These are phyloP conservation scores for Apus apus DNA, from an alignment of 2,113 vertebrate species.

Conservation along the genomic window DNA sequence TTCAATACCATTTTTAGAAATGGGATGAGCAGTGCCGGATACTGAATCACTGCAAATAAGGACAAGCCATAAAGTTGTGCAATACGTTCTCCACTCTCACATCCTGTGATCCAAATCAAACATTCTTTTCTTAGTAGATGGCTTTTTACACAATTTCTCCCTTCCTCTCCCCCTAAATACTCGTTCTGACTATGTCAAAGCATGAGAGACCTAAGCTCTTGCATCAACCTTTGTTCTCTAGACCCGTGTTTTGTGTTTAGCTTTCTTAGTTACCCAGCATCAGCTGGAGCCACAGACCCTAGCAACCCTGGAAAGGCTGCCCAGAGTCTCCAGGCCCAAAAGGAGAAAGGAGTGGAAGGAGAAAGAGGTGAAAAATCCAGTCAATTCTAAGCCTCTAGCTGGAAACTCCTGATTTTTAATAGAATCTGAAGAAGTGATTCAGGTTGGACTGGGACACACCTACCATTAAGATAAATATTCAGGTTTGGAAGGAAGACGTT, in stretches of 20 bases:
- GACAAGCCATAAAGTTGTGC: constrained; percentile 71
- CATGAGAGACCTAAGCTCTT: constrained; percentile 28
- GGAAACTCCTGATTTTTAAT: neutral
- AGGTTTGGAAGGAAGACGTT: neutral
- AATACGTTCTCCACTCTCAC: constrained; percentile 65
- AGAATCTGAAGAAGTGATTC: neutral
- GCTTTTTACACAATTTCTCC: constrained; percentile 69
- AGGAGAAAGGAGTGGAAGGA: neutral
- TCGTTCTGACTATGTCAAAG: constrained; percentile 48
- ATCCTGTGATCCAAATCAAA: constrained; percentile 74
- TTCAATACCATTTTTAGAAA: constrained; percentile 70
- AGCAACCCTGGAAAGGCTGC: neutral
- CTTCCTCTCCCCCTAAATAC: constrained; percentile 17
- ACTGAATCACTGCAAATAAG: constrained; percentile 71
- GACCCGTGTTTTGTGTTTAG: constrained; percentile 45
- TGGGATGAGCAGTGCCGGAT: constrained; percentile 63
- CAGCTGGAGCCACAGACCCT: neutral
- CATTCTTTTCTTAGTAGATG: constrained; percentile 71
- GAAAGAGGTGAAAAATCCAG: neutral
- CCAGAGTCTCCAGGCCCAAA: neutral
- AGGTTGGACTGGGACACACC: neutral
- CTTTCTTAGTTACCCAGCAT: constrained; percentile 21
- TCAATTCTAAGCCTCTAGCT: neutral
- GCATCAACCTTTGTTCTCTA: constrained; percentile 52
- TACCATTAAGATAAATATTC: neutral